phyloP scores from a whole-genome alignment of 2,888 invertebrate genomes.

The Drosophila barbarae region DNA sequence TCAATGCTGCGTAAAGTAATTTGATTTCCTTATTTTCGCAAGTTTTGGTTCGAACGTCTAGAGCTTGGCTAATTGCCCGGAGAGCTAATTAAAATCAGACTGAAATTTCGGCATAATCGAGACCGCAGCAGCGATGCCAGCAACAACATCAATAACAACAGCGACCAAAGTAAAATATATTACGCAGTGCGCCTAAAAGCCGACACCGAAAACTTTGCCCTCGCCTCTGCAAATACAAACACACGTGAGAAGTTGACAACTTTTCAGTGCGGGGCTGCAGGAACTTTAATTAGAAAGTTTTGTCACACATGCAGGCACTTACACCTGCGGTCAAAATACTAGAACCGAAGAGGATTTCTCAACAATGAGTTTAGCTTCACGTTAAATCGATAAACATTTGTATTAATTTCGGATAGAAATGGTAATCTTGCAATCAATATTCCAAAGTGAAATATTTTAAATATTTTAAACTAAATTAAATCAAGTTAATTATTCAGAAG shows the following conservation, averaged over 20 bases:
- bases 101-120: conserved; percentile 45
- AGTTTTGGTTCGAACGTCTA: conserved; percentile 17
- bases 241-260: conserved; percentile 68
- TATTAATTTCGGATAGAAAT: too few species aligned
- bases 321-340: conserved; percentile 9
- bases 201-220: conserved; percentile 54
- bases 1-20: not conserved
- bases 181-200: conserved; percentile 68
- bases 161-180: conserved; percentile 35
- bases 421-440: too few species aligned
- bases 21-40: not conserved
- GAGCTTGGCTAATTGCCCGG: conserved; percentile 52
- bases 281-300: conserved; percentile 74
- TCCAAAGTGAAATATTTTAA: too few species aligned
- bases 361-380: not conserved
- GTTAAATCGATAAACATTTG: too few species aligned
- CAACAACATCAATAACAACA: conserved; percentile 14
- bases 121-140: conserved; percentile 26
- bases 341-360: not conserved
- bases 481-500: too few species aligned
- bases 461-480: too few species aligned
- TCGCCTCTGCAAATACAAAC: conserved; percentile 51
- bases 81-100: conserved; percentile 60
- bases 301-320: conserved; percentile 62
- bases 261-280: conserved; percentile 56